These are phyloP conservation scores for Eustalomyia histrio DNA, from an alignment of 2,888 invertebrate species.

Conservation along the genomic window DNA sequence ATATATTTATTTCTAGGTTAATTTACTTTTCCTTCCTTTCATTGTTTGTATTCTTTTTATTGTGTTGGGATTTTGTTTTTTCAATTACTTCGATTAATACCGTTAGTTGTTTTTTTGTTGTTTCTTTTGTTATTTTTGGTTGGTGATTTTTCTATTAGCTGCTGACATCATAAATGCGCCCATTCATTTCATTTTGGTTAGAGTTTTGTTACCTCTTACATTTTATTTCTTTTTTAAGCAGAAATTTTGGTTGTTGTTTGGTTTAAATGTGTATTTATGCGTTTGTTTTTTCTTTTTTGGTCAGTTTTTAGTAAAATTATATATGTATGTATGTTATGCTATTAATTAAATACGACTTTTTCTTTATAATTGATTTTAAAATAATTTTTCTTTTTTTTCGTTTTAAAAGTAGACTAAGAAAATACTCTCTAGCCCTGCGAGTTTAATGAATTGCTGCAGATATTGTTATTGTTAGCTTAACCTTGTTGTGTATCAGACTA, in stretches of 20 bases:
- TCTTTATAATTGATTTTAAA: not conserved
- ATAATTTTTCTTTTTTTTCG: no score
- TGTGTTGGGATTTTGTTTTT: not conserved
- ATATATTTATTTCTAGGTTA: constrained; percentile 13
- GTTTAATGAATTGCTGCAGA: no score
- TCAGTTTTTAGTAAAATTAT: not conserved
- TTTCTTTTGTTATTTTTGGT: constrained; percentile 2
- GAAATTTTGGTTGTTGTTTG: constrained; percentile 1
- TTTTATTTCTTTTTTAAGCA: not conserved
- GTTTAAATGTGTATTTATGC: not conserved
- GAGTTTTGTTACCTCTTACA: constrained; percentile 17
- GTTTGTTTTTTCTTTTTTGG: not conserved
- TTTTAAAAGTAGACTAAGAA: no score
- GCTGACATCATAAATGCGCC: constrained; percentile 51
- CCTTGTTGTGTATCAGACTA: no score
- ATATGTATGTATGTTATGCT: not conserved
- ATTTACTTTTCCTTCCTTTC: constrained; percentile 4
- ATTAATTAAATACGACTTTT: not conserved
- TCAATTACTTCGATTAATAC: constrained; percentile 4
- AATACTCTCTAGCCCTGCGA: no score
- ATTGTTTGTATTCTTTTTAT: no score
- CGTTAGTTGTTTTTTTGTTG: not conserved
- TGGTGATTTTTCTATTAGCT: constrained; percentile 13
- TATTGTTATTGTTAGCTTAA: no score
- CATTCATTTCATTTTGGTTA: not conserved